phyloP scores from a whole-genome alignment of 2,888 invertebrate species.

The Agrochola litura region DNA sequence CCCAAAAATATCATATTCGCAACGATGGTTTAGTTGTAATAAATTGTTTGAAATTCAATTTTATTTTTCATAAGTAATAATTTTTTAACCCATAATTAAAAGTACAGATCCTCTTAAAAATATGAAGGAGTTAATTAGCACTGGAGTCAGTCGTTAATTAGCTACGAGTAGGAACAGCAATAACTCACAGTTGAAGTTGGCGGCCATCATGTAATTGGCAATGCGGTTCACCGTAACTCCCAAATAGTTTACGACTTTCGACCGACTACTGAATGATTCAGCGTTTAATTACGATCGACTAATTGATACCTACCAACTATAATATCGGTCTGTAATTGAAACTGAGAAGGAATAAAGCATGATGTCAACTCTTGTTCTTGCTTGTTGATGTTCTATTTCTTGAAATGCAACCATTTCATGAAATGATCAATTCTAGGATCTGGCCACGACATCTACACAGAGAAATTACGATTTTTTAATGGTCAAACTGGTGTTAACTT shows the following conservation, averaged over 20 bases:
- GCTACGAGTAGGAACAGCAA: neutral
- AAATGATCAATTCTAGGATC: too few species aligned
- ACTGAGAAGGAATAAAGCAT: neutral
- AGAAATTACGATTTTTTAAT: too few species aligned
- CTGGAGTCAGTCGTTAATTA: slow-evolving; percentile 23
- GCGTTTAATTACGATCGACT: neutral
- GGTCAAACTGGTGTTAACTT: too few species aligned
- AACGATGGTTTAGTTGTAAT: too few species aligned
- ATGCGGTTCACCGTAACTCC: slow-evolving; percentile 18
- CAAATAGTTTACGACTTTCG: slow-evolving; percentile 15
- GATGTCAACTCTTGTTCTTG: neutral
- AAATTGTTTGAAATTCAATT: too few species aligned
- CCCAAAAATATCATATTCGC: too few species aligned
- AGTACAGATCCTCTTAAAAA: neutral
- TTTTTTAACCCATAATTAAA: too few species aligned
- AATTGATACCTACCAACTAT: slow-evolving; percentile 4
- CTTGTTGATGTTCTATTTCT: too few species aligned
- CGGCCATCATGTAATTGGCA: slow-evolving; percentile 22
- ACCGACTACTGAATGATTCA: neutral
- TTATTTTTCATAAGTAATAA: too few species aligned
- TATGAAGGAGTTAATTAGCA: slow-evolving; percentile 4
- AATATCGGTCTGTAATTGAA: neutral
- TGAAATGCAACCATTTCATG: too few species aligned
- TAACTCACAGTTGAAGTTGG: slow-evolving; percentile 33
- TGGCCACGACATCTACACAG: too few species aligned